phyloP scores from a whole-genome alignment of 1,140 invertebrate species.

The Capitella teleta region DNA sequence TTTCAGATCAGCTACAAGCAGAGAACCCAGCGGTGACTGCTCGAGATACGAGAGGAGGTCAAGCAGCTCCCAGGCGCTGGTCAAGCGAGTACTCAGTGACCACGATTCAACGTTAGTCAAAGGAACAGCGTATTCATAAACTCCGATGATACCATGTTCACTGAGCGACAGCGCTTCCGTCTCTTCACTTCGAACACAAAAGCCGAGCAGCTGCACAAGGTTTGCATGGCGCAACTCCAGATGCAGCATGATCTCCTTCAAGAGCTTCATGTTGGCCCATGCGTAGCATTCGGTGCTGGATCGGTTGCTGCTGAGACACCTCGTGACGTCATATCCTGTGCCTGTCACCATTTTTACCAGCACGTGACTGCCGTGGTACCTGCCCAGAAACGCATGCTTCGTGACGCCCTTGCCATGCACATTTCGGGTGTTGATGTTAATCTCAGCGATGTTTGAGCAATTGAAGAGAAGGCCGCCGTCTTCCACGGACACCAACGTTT shows the following conservation, averaged over 20 bases:
- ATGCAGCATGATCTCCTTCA: slow-evolving; percentile 38
- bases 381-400: no score
- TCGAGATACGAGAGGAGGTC: slow-evolving; percentile 32
- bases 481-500: no score
- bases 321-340: no score
- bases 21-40: slow-evolving; percentile 29
- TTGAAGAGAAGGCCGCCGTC: no score
- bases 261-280: slow-evolving; percentile 32
- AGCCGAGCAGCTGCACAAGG: slow-evolving; percentile 28
- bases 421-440: no score
- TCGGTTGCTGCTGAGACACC: no score
- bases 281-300: no score
- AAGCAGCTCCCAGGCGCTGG: slow-evolving; percentile 22
- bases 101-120: slow-evolving; percentile 25
- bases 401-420: no score
- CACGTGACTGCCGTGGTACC: no score
- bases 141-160: slow-evolving; percentile 28
- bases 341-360: no score
- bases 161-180: slow-evolving; percentile 30
- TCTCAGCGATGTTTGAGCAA: no score
- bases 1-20: slow-evolving; percentile 33
- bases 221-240: slow-evolving; percentile 29
- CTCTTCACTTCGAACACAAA: slow-evolving; percentile 33
- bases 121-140: slow-evolving; percentile 27
- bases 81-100: slow-evolving; percentile 18